Percentiles rank a stretch among this genome's conserved stretches.
phyloP scores from a whole-genome alignment of 2,797 vertebrate genomes.

The Diceros bicornis region DNA sequence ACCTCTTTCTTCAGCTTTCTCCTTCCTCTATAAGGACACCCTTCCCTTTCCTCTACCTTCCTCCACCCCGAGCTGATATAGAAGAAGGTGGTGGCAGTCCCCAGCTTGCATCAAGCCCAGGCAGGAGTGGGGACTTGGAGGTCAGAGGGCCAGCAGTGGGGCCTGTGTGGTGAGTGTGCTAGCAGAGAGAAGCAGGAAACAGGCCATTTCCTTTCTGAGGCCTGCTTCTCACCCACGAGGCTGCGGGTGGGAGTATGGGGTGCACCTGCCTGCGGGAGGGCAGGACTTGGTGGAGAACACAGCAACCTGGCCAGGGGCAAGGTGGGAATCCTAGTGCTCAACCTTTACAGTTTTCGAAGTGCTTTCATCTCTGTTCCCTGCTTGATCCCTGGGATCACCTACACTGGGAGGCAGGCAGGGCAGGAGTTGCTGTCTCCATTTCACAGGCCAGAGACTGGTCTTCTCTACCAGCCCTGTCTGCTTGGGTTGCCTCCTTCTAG shows the following conservation, averaged over 20 bases:
- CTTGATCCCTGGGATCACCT: not conserved
- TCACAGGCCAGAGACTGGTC: not conserved
- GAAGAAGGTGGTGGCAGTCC: not conserved
- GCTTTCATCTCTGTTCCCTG: not conserved
- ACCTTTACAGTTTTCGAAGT: not conserved
- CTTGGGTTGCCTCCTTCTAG: not conserved
- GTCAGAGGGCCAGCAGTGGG: not conserved
- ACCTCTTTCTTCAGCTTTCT: conserved; percentile 36
- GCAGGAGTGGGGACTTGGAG: not conserved
- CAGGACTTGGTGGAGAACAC: not conserved
- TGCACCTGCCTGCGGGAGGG: not conserved
- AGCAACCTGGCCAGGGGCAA: not conserved
- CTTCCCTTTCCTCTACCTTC: not conserved
- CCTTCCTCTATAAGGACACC: not conserved
- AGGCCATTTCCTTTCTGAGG: not conserved
- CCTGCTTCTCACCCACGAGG: not conserved
- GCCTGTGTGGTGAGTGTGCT: not conserved
- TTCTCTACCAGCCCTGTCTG: not conserved
- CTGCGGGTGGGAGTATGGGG: not conserved
- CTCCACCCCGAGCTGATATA: not conserved
- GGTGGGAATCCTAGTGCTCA: not conserved
- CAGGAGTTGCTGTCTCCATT: not conserved
- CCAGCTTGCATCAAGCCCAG: not conserved
- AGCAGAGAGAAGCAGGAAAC: not conserved
- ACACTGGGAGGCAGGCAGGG: not conserved